Evolutionary conservation across 1,140 invertebrate species (phyloP).

Genomic region (Phymastichus coffea): DNA sequence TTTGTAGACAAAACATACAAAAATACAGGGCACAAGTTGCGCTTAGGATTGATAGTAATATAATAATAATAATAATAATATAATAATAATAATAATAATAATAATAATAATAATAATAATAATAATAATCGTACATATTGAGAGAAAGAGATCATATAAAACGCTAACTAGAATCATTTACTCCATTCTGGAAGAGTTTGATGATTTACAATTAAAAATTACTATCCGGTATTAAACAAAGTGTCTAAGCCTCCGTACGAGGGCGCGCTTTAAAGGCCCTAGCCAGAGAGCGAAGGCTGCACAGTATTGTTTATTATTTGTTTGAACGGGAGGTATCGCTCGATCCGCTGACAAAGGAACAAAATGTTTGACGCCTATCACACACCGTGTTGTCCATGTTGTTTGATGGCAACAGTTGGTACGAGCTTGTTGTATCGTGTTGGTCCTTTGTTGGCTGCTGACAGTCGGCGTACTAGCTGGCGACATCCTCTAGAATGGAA

Average conservation of each 20-base stretch:
- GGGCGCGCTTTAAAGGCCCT: conserved; percentile 18
- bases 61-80: conserved; percentile 37
- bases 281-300: conserved; percentile 28
- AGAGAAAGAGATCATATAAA: conserved; percentile 59
- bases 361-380: conserved; percentile 51
- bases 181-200: conserved; percentile 53
- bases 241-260: conserved; percentile 36
- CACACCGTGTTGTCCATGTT: conserved; percentile 34
- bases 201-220: conserved; percentile 50
- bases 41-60: conserved; percentile 50
- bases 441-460: conserved; percentile 40
- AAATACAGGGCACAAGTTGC: conserved; percentile 55
- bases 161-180: conserved; percentile 58
- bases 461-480: conserved; percentile 2
- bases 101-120: conserved; percentile 35
- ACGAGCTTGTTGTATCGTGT: conserved; percentile 36
- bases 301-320: too few relatives aligned
- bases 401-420: conserved; percentile 22
- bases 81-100: conserved; percentile 47
- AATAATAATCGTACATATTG: conserved; percentile 45
- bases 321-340: conserved; percentile 32
- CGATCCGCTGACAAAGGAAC: conserved; percentile 46
- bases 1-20: conserved; percentile 51
- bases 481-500: conserved; percentile 19
- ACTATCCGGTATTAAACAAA: conserved; percentile 49